Percentiles rank a stretch among this genome's conserved stretches.
phyloP scores from a whole-genome alignment of 2,113 vertebrate genomes.

The Melanostigma gelatinosum region DNA sequence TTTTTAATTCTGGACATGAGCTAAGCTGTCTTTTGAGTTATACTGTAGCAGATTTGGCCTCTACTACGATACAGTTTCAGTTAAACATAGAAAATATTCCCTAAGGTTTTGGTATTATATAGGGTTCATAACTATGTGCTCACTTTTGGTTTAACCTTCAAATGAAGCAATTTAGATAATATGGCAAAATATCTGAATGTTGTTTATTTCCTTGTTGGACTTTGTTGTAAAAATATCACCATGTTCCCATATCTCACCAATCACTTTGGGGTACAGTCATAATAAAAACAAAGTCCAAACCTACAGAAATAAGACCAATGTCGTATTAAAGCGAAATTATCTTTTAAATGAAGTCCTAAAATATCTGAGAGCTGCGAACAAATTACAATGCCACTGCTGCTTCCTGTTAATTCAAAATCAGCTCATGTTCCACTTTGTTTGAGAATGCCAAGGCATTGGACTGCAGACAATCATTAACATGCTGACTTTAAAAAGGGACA shows the following conservation, averaged over 20 bases:
- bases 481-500: constrained; percentile 64
- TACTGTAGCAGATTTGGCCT: background rate
- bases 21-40: background rate
- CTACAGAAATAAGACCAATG: background rate
- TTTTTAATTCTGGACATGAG: background rate
- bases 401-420: constrained; percentile 31
- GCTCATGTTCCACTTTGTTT: constrained; percentile 27
- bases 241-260: background rate
- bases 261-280: background rate
- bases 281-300: background rate
- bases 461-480: constrained; percentile 44
- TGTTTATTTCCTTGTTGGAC: background rate
- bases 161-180: background rate
- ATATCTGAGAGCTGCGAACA: background rate
- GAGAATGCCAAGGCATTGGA: background rate
- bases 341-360: background rate
- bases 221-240: background rate
- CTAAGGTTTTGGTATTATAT: background rate
- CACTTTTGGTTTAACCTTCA: background rate
- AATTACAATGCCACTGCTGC: background rate
- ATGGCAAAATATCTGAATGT: background rate
- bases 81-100: background rate
- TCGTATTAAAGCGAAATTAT: background rate
- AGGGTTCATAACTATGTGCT: background rate
- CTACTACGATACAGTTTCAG: background rate